A percentile compares a stretch with the other conserved stretches of the same genome.
Evolutionary conservation across 37 sponge, comb jelly and placozoan species (phyloP).

Genomic region (Aplysina aerophoba): DNA sequence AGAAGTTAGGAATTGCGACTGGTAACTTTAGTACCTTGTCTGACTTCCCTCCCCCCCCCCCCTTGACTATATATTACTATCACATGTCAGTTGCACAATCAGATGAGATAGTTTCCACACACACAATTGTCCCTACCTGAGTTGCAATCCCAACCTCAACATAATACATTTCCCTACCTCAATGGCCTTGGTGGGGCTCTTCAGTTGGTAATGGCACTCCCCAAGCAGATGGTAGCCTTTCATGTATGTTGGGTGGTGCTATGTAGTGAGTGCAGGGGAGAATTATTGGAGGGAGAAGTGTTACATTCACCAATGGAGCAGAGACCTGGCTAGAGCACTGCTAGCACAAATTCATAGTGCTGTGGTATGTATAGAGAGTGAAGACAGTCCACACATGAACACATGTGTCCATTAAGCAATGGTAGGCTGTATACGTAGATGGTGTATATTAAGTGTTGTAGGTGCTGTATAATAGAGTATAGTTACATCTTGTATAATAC

Average conservation of each 20-base stretch:
- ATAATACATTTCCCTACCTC: background rate
- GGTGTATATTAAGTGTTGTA: too few relatives aligned
- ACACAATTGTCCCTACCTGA: background rate
- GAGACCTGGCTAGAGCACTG: background rate
- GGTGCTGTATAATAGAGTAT: too few relatives aligned
- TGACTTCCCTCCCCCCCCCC: too few relatives aligned
- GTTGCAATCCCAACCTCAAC: background rate
- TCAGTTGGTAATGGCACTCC: background rate
- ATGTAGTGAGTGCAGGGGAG: background rate
- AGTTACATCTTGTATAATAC: too few relatives aligned
- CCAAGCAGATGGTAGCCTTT: constrained; percentile 2
- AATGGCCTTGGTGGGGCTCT: background rate
- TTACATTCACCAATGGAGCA: too few relatives aligned
- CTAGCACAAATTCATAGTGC: too few relatives aligned
- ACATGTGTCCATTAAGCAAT: background rate
- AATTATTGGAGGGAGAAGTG: background rate
- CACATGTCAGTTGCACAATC: background rate
- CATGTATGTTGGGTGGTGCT: constrained; percentile 4
- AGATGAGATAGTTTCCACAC: background rate
- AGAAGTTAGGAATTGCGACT: too few relatives aligned
- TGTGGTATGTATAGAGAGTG: background rate
- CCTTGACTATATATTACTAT: too few relatives aligned
- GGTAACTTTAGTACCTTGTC: too few relatives aligned
- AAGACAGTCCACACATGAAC: background rate
- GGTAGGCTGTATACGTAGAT: too few relatives aligned